Evolutionary conservation across 1,140 invertebrate genomes (phyloP), one percentile per base, ranked within the genome.

Genomic region (Gryon sp.): DNA sequence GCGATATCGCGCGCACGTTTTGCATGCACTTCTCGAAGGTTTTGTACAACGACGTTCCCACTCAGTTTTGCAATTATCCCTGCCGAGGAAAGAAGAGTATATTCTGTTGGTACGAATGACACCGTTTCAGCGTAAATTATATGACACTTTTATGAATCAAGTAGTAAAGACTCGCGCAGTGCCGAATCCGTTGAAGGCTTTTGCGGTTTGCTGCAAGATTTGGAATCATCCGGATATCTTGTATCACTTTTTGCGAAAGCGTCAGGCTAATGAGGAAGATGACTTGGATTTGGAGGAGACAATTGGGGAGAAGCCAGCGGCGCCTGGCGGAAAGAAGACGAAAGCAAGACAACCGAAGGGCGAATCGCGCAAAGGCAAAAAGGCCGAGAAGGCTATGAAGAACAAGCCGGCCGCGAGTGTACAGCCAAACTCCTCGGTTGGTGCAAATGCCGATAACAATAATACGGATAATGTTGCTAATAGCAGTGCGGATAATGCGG

Each of bases 191-290:
- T 90, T 99, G 7, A 98, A 98, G 86, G 97, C 98, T 2, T 99
- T 99, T 89, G 96, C 98, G 30, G 96, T 99, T 46, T 99, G 98
- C 86, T 99, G 97, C 84, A 99, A 99, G 90, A 99, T 99, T 76
- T 99, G 98, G 98, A 99, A 99, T 86, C 98, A 99, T 90, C 98
- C 98, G 0, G 98, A 99, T 89, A 95, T 99, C 41, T 86, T 99
- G 20, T 97, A 97, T 83, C 94, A 97, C 84, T 96, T 98, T 84
- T 84, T 98, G 36, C 93, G 94, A 81, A 96, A 97, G 84, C 92
- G 94, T 53, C 92, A 93, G 78, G 92, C 91, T 41, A 93, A 92
- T 18, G 95, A 95, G 74, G 95, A 95, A 30, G 92, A 96, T 78
- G 97, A 98, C 90, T 92, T 98, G 74, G 97, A 98, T 89, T 90